phyloP scores from a whole-genome alignment of 1,140 invertebrate genomes.

The Macrosteles quadrilineatus region DNA sequence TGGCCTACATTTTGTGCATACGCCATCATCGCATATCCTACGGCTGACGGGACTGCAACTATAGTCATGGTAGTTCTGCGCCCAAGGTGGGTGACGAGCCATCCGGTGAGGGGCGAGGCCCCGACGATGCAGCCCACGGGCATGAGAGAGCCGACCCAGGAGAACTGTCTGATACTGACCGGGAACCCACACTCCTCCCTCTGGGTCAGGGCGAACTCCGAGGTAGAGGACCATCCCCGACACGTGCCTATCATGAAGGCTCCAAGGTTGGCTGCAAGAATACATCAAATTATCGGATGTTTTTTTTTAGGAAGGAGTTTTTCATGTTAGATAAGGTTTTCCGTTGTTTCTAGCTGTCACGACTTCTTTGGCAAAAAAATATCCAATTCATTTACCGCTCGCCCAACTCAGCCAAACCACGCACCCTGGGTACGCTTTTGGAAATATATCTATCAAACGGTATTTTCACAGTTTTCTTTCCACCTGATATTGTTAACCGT shows the following conservation, averaged over 20 bases:
- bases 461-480: too few relatives aligned
- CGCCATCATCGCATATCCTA: slow-evolving; percentile 76
- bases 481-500: too few relatives aligned
- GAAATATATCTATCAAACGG: too few relatives aligned
- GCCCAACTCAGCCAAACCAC: too few relatives aligned
- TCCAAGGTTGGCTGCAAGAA: slow-evolving; percentile 54
- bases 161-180: slow-evolving; percentile 55
- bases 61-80: slow-evolving; percentile 71
- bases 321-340: too few relatives aligned
- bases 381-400: too few relatives aligned
- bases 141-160: slow-evolving; percentile 71
- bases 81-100: slow-evolving; percentile 70
- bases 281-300: too few relatives aligned
- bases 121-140: too few relatives aligned
- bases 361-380: too few relatives aligned
- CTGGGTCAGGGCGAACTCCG: slow-evolving; percentile 55
- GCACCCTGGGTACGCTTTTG: too few relatives aligned
- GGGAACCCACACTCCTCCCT: slow-evolving; percentile 56
- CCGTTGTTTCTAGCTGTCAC: too few relatives aligned
- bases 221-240: slow-evolving; percentile 78
- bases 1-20: slow-evolving; percentile 58
- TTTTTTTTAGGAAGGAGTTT: too few relatives aligned
- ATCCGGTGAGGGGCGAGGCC: slow-evolving; percentile 56
- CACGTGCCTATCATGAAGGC: slow-evolving; percentile 72
- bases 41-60: slow-evolving; percentile 66